phyloP scores from a whole-genome alignment of 2,888 invertebrate species.

The Muscina levida region DNA sequence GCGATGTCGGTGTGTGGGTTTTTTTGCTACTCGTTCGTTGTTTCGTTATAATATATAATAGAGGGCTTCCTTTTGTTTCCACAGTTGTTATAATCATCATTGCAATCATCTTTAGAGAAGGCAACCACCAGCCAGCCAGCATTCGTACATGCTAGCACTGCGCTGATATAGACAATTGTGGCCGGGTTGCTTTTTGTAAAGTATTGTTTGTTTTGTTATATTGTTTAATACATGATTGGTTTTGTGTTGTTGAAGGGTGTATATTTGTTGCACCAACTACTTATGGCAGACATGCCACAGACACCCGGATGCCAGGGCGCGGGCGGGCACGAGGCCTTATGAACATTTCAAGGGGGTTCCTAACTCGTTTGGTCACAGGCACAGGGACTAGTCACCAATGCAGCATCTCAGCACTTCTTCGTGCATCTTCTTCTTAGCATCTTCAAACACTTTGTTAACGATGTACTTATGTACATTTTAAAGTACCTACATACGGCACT shows the following conservation, averaged over 20 bases:
- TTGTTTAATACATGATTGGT: conserved; percentile 45
- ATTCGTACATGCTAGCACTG: background rate
- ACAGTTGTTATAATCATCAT: background rate
- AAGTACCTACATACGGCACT: conserved; percentile 2
- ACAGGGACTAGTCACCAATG: background rate
- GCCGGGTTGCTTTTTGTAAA: too few relatives aligned
- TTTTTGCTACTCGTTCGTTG: too few relatives aligned
- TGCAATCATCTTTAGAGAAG: background rate
- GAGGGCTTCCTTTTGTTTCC: conserved; percentile 35
- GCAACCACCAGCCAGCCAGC: background rate
- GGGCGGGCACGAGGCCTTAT: too few relatives aligned
- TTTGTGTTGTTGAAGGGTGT: background rate
- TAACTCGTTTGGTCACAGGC: background rate
- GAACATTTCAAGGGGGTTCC: background rate
- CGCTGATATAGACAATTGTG: conserved; percentile 19
- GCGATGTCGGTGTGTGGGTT: too few relatives aligned
- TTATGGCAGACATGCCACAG: conserved; percentile 54
- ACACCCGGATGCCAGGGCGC: conserved; percentile 12
- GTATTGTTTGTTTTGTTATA: conserved; percentile 13
- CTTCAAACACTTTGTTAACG: conserved; percentile 25
- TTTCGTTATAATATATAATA: conserved; percentile 45
- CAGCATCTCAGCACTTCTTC: conserved; percentile 51
- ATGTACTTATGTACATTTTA: conserved; percentile 24
- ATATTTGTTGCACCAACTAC: background rate
- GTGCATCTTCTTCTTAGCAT: too few relatives aligned